A percentile compares a stretch with the other conserved stretches of the same genome.
phyloP scores from a whole-genome alignment of 2,888 invertebrate genomes.

The Formica aserva region DNA sequence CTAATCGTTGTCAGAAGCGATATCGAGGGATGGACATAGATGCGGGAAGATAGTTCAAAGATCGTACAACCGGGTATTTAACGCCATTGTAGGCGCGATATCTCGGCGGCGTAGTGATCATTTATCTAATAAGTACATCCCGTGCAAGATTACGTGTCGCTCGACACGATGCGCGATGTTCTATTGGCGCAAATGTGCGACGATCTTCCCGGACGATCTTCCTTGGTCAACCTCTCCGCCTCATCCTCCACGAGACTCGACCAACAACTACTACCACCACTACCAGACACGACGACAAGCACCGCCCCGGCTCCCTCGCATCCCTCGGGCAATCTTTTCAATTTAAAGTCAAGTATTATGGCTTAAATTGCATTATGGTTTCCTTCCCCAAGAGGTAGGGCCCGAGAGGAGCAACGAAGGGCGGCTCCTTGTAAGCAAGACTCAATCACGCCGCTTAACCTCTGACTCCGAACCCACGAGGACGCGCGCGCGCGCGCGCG shows the following conservation, averaged over 20 bases:
- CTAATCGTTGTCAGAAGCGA: conserved; percentile 54
- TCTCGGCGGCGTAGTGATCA: conserved; percentile 58
- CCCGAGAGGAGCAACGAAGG: conserved; percentile 78
- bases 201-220: conserved; percentile 28
- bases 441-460: conserved; percentile 86
- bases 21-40: neutral
- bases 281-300: conserved; percentile 50
- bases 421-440: conserved; percentile 84
- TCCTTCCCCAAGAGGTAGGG: conserved; percentile 79
- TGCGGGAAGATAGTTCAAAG: conserved; percentile 43
- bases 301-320: conserved; percentile 81
- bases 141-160: conserved; percentile 46
- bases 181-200: conserved; percentile 44
- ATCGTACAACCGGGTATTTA: conserved; percentile 57
- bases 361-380: conserved; percentile 86
- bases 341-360: conserved; percentile 86
- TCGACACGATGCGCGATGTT: conserved; percentile 49
- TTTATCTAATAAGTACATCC: conserved; percentile 57
- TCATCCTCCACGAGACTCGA: conserved; percentile 30
- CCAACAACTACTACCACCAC: conserved; percentile 51
- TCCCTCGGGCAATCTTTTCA: conserved; percentile 86
- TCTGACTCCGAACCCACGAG: conserved; percentile 79
- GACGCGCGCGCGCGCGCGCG: conserved; percentile 44
- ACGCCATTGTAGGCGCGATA: conserved; percentile 61
- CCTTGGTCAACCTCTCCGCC: conserved; percentile 25